phyloP scores from a whole-genome alignment of 2,113 vertebrate genomes.

The Antennarius striatus region DNA sequence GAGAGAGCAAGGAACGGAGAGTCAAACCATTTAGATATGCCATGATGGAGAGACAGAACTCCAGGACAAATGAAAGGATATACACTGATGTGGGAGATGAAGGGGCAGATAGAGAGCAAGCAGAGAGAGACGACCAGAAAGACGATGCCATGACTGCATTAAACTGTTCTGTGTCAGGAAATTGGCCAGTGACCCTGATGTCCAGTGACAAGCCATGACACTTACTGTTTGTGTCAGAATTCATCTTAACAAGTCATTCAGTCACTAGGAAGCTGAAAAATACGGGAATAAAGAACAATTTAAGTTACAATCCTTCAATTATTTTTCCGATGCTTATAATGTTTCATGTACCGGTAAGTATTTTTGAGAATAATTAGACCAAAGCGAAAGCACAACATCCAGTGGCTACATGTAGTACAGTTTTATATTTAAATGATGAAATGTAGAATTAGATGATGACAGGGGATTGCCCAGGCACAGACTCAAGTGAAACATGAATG shows the following conservation, averaged over 20 bases:
- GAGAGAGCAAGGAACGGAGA: constrained; percentile 12
- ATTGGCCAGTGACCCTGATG: constrained; percentile 50
- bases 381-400: background rate
- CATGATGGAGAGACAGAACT: constrained; percentile 36
- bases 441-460: too few relatives aligned
- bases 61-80: constrained; percentile 52
- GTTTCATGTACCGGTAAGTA: background rate
- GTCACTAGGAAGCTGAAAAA: background rate
- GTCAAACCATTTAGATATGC: constrained; percentile 50
- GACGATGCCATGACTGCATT: constrained; percentile 46
- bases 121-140: constrained; percentile 25
- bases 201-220: constrained; percentile 34
- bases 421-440: too few relatives aligned
- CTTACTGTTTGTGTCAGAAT: constrained; percentile 13
- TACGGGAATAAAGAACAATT: background rate
- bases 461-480: too few relatives aligned
- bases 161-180: constrained; percentile 56
- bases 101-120: constrained; percentile 38
- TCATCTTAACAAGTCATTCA: constrained; percentile 19
- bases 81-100: constrained; percentile 49
- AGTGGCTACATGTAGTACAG: too few relatives aligned
- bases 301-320: background rate
- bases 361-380: background rate
- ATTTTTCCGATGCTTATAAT: background rate
- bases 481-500: too few relatives aligned